phyloP scores from a whole-genome alignment of 2,888 invertebrate genomes.

The Pseudococcus viburni region DNA sequence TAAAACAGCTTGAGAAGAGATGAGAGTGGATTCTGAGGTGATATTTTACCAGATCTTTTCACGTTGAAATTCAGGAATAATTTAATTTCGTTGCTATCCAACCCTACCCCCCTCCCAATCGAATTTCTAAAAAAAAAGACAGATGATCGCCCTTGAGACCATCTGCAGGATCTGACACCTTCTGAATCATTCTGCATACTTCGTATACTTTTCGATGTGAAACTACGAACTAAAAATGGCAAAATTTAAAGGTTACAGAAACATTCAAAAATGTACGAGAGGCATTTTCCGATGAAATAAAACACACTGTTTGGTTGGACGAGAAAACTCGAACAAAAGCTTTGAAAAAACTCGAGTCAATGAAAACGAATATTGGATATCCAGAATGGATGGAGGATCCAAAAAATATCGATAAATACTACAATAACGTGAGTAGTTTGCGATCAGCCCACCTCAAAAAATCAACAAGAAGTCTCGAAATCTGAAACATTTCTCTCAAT shows the following conservation, averaged over 20 bases:
- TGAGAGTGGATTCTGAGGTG: too few relatives aligned
- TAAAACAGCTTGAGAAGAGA: too few relatives aligned
- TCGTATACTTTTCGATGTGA: too few relatives aligned
- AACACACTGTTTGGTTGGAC: constrained; percentile 86
- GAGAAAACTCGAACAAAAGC: constrained; percentile 79
- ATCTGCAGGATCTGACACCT: too few relatives aligned
- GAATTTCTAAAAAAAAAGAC: too few relatives aligned
- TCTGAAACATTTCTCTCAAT: neutral
- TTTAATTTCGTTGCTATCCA: too few relatives aligned
- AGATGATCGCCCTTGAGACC: too few relatives aligned
- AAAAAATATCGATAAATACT: constrained; percentile 71
- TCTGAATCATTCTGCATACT: too few relatives aligned
- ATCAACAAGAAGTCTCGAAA: neutral
- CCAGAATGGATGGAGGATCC: constrained; percentile 83
- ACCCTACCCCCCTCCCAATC: too few relatives aligned
- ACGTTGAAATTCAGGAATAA: too few relatives aligned
- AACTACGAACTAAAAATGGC: neutral
- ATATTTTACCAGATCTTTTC: too few relatives aligned
- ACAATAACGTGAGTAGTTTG: neutral
- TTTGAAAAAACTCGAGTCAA: constrained; percentile 78
- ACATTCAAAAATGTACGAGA: constrained; percentile 83
- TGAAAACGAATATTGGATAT: constrained; percentile 85
- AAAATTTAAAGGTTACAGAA: constrained; percentile 75
- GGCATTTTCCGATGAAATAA: constrained; percentile 81
- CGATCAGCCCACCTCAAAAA: neutral